phyloP scores from a whole-genome alignment of 2,797 vertebrate genomes.

The Cottoperca gobio region DNA sequence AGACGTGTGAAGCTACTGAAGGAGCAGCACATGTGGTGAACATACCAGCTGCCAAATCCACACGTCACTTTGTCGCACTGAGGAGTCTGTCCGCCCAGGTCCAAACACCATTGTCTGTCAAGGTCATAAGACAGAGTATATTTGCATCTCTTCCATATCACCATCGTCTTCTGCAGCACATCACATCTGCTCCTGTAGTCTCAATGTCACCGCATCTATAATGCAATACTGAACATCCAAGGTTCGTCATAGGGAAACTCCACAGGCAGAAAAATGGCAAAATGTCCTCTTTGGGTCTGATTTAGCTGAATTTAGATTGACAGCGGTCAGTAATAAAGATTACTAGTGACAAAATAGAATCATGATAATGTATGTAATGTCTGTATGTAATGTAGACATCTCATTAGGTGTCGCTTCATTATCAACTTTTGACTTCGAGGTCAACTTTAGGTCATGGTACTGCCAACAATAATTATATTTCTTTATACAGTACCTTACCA shows the following conservation, averaged over 20 bases:
- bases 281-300: too few species aligned
- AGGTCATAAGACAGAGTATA: not conserved
- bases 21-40: constrained; percentile 20
- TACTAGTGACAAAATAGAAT: too few species aligned
- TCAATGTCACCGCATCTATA: not conserved
- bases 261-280: not conserved
- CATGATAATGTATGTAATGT: too few species aligned
- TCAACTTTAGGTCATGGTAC: not conserved
- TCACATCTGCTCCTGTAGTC: not conserved
- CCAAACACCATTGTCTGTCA: constrained; percentile 87
- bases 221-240: not conserved
- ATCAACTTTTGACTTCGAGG: too few species aligned
- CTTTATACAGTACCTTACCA: too few species aligned
- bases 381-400: too few species aligned
- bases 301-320: too few species aligned
- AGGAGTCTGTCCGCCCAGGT: constrained; percentile 82
- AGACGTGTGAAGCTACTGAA: not conserved
- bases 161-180: not conserved
- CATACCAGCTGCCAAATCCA: constrained; percentile 97
- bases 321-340: too few species aligned
- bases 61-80: constrained; percentile 80
- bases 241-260: not conserved
- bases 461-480: too few species aligned
- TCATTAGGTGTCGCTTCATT: too few species aligned
- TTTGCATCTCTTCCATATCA: not conserved